A percentile compares a stretch with the other conserved stretches of the same genome.
Evolutionary conservation across 2,113 vertebrate genomes (phyloP).

Genomic region (Archilochus colubris): DNA sequence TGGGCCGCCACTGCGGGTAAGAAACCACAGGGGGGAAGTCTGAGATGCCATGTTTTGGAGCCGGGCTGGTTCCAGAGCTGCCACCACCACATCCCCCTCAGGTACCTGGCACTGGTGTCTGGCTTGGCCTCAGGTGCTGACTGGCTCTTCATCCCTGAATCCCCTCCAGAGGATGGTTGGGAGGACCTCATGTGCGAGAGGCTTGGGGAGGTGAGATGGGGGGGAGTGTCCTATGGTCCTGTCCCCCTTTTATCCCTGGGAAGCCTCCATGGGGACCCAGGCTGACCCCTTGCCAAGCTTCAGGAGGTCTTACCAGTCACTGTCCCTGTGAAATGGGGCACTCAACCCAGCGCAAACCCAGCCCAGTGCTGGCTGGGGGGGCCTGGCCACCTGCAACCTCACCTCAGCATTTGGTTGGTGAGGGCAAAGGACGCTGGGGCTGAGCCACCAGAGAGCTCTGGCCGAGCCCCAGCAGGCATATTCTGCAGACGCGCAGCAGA

Average conservation of each 20-base stretch:
- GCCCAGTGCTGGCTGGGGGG: not conserved
- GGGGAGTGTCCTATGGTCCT: accelerated
- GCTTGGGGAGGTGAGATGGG: conserved; percentile 81
- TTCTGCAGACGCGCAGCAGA: conserved; percentile 83
- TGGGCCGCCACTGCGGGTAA: conserved; percentile 96
- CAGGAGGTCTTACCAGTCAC: not conserved
- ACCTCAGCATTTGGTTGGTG: not conserved
- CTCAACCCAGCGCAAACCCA: not conserved
- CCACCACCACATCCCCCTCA: not conserved
- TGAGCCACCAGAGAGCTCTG: accelerated
- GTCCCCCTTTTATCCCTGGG: accelerated
- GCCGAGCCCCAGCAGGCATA: accelerated
- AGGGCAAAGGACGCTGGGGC: not conserved
- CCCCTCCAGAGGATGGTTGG: conserved; percentile 89
- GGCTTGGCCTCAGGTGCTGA: conserved; percentile 92
- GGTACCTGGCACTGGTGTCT: conserved; percentile 89
- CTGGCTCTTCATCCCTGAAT: conserved; percentile 95
- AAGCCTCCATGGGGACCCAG: accelerated
- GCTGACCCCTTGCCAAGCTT: not conserved
- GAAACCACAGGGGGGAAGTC: not conserved
- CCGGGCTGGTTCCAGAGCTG: accelerated
- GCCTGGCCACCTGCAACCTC: not conserved
- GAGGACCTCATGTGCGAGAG: conserved; percentile 90
- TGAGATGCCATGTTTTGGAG: accelerated
- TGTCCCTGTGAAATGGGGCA: conserved; percentile 16